Percentiles rank a stretch among this genome's conserved stretches.
These are phyloP conservation scores for Hippolais icterina DNA, from an alignment of 2,113 vertebrate species.

Conservation along the genomic window DNA sequence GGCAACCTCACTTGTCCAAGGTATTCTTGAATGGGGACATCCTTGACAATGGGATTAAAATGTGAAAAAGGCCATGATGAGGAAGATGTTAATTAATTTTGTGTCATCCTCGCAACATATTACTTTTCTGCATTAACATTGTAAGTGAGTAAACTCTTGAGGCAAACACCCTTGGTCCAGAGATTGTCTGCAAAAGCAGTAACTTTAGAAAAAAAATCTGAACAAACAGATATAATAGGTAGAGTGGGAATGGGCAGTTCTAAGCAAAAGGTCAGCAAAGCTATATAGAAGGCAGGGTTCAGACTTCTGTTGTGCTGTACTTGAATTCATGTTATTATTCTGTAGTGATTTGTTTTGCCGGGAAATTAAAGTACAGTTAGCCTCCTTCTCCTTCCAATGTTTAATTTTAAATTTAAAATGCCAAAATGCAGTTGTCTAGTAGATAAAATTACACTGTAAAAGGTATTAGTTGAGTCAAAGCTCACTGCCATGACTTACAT, in stretches of 20 bases:
- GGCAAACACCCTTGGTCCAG: background rate
- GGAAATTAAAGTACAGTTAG: background rate
- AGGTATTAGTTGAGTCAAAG: background rate
- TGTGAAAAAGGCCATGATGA: constrained; percentile 18
- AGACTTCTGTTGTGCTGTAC: background rate
- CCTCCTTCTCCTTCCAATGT: background rate
- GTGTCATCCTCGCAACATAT: constrained; percentile 36
- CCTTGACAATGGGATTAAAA: constrained; percentile 30
- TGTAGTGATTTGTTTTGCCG: background rate
- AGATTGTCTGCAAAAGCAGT: constrained; percentile 43
- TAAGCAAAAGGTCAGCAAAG: constrained; percentile 19
- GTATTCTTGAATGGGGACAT: constrained; percentile 31
- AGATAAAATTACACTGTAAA: background rate
- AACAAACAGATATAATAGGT: background rate
- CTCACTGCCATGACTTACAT: background rate
- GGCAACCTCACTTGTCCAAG: background rate
- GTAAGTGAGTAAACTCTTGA: constrained; percentile 62
- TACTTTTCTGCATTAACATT: constrained; percentile 40
- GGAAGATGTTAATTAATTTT: constrained; percentile 60
- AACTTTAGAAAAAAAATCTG: background rate
- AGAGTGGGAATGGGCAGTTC: background rate
- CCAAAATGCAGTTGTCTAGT: background rate
- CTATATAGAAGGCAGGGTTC: background rate
- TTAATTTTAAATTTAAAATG: background rate
- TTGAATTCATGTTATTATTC: background rate